Evolutionary conservation across 2,888 invertebrate species (phyloP), one percentile per base, ranked within the genome.

Genomic region (Nemurella pictetii): DNA sequence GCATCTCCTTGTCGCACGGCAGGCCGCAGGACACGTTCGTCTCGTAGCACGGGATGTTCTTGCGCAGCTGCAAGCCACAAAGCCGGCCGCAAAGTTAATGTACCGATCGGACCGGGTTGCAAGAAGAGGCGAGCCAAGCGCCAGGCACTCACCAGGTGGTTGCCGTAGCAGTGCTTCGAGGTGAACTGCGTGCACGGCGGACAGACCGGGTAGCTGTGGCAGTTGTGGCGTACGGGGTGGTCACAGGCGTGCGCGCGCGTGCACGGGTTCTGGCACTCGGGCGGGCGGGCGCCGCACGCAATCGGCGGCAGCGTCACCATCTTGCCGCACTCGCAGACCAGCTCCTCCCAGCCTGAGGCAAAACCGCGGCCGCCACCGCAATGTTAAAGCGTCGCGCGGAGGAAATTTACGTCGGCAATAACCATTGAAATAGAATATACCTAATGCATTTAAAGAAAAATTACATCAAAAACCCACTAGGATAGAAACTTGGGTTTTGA

Each of bases 11-110:
- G 82, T 94, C 94, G 90, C 99, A 99, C 0, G 96, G 94, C 87
- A 96, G 90, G 0, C 99, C 99, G 90, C 99, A 99, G 0, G 97
- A 97, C 88, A 98, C 95, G 88, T 96, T 96, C 36, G 94, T 94
- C 89, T 96, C 93, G 87, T 96, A 94, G 89, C 97, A 98, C 12
- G 97, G 96, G 88, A 98, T 96, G 81, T 97, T 97, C 88, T 96
- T 95, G 5, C 98, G 93, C 87, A 96, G 93, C 93, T 96, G 90
- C 27, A 90, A 91, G 29, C 1, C 1, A 15, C 28, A 77, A 5
- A 77, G 27, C 3, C 73, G 32, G 15, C 15, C 15, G 7, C 15
- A 36, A 36, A 9, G 7, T 36, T 36, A 36, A 36, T 9, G 9
- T 36, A 36, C 15, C 15, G 36, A 36, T 36, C 9, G 36, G 36